Evolutionary conservation across 2,113 vertebrate species (phyloP), one percentile per base, ranked within the genome.

Genomic region (Lontra canadensis): DNA sequence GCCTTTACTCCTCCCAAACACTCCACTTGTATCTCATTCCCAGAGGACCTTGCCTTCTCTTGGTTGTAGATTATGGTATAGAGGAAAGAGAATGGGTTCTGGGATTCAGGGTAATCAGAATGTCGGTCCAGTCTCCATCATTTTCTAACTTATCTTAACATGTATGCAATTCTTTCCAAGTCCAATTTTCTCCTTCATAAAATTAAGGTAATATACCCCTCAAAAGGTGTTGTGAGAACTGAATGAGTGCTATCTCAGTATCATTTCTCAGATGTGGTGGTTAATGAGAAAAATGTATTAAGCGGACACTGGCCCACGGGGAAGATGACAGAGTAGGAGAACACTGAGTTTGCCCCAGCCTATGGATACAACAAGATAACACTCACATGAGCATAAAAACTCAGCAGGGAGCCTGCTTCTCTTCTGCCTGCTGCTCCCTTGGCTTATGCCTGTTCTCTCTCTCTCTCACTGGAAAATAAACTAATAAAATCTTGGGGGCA

Each of bases 171-270:
- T 78, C 52, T 89, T 82, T 92, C 65, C 69, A 69, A 83, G 6
- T 74, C 61, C 21, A 52, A 71, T 83, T 95, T 87, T 42, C 90
- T 82, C n/a, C 61, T 89, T 49, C 34, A n/a, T 71, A 95, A 87
- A 97, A 87, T 69, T 90, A 95, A 95, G 31, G 10, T 29, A 88
- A 61, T 17, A 31, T 10, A 55, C 25, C 9, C 31, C 10, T 98
- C 69, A 47, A 86, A 73, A 74, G 10, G 11, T 57, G 74, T 67
- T 74, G 6, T 49, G 21, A 80, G 74, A 94, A 96, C 12, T 69
- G 88, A 63, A 52, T 94, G 36, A 89, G n/a, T 44, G 47, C 42
- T 84, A 76, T 9, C 7, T 6, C 3, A 80, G 39, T 49, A 74
- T 55, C 23, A n/a, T 39, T 31, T 20, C 59, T 95, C 71, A 90